These are phyloP conservation scores for Pteropus alecto DNA, from an alignment of 2,113 vertebrate genomes.

Conservation along the genomic window DNA sequence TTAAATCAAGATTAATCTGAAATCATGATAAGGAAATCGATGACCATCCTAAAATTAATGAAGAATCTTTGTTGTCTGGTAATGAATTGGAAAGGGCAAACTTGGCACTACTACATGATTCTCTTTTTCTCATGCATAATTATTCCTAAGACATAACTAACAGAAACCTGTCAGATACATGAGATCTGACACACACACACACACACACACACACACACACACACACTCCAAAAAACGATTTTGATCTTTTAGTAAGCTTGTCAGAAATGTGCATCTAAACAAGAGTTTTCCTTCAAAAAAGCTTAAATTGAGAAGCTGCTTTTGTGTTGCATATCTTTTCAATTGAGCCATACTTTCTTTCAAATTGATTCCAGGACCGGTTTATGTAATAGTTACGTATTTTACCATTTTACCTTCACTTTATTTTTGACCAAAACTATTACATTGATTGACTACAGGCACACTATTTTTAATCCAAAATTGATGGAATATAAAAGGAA, in stretches of 20 bases:
- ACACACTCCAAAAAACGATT: not conserved
- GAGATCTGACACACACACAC: not conserved
- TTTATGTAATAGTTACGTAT: not conserved
- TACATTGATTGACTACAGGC: not conserved
- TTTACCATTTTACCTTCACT: not conserved
- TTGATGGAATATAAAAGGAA: not conserved
- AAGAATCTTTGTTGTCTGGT: not conserved
- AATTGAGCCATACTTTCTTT: not conserved
- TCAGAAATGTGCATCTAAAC: not conserved
- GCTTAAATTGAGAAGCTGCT: not conserved
- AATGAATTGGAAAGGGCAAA: not conserved
- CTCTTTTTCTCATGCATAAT: not conserved
- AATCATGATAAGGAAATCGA: conserved; percentile 9
- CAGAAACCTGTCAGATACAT: not conserved
- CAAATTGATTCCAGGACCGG: not conserved
- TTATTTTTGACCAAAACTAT: not conserved
- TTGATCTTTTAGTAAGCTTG: not conserved
- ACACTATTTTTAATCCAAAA: not conserved
- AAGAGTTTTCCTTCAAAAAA: not conserved
- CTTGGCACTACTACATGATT: too few species aligned
- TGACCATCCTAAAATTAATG: not conserved
- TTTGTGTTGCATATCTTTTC: not conserved
- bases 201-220: not conserved
- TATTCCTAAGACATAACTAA: not conserved
- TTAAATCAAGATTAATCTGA: not conserved